A percentile compares a stretch with the other conserved stretches of the same genome.
Evolutionary conservation across 2,888 invertebrate species (phyloP).

Genomic region (Clepsis dumicolana): DNA sequence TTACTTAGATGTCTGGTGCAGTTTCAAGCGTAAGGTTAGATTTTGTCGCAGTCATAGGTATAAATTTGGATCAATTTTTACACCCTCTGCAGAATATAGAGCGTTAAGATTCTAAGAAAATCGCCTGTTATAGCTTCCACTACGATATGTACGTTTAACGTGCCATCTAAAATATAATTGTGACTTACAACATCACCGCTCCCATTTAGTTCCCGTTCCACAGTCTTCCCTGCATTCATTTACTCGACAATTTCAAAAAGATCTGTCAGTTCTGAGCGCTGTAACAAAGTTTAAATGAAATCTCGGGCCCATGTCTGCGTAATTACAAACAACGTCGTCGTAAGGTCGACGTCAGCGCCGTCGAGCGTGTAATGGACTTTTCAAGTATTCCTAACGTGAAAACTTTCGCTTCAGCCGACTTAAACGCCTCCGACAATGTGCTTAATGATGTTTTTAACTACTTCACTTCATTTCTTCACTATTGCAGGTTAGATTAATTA

Average conservation of each 20-base stretch:
- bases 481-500: slow-evolving; percentile 77
- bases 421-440: slow-evolving; percentile 80
- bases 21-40: no score
- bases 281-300: slow-evolving; percentile 82
- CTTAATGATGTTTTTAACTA: slow-evolving; percentile 83
- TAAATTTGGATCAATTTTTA: no score
- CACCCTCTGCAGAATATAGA: no score
- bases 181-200: background rate
- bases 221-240: slow-evolving; percentile 32
- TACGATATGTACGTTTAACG: no score
- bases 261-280: slow-evolving; percentile 67
- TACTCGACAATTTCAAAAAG: slow-evolving; percentile 68
- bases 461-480: slow-evolving; percentile 70
- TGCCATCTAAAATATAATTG: background rate
- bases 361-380: slow-evolving; percentile 84
- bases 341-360: slow-evolving; percentile 72
- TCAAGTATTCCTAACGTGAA: slow-evolving; percentile 83
- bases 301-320: slow-evolving; percentile 77
- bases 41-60: no score
- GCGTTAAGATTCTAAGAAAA: no score
- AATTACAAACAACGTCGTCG: slow-evolving; percentile 80
- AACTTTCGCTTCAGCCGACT: slow-evolving; percentile 78
- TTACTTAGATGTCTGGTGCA: no score
- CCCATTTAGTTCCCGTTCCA: background rate
- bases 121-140: background rate